These are phyloP conservation scores for Mirza zaza DNA, from an alignment of 2,113 vertebrate species.

Conservation along the genomic window DNA sequence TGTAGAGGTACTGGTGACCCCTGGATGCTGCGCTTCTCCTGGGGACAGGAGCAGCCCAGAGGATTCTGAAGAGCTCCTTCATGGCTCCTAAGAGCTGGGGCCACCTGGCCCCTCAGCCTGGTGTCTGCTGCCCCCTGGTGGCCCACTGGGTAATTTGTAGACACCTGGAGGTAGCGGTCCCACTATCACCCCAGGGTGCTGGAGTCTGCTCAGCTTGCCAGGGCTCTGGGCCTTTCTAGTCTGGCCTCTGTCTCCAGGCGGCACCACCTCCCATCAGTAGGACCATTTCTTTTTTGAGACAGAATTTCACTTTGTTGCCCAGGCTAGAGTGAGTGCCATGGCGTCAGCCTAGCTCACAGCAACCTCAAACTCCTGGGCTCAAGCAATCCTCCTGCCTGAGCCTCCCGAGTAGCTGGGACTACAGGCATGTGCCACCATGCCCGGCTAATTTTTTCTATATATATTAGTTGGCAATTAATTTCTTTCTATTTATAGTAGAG, in stretches of 20 bases:
- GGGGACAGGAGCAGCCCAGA: background rate
- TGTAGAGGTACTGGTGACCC: slow-evolving; percentile 87
- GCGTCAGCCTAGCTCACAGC: too few relatives aligned
- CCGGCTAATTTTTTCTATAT: too few relatives aligned
- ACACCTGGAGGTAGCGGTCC: background rate
- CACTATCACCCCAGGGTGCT: background rate
- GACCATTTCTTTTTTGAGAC: background rate
- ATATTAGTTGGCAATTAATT: too few relatives aligned
- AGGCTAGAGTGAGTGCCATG: too few relatives aligned
- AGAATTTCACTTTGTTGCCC: too few relatives aligned
- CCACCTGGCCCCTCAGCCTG: background rate
- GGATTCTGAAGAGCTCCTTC: background rate
- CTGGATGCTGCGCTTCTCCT: background rate
- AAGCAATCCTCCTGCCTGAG: too few relatives aligned
- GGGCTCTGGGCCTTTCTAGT: background rate
- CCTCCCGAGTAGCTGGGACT: too few relatives aligned
- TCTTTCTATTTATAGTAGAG: too few relatives aligned
- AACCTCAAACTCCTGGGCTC: too few relatives aligned
- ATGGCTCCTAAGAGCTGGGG: background rate
- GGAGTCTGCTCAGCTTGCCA: background rate
- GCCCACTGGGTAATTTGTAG: background rate
- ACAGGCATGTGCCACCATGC: too few relatives aligned
- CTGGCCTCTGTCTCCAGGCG: background rate
- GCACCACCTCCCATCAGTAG: background rate
- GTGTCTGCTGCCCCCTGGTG: slow-evolving; percentile 10